Evolutionary conservation across 2,797 vertebrate species (phyloP).

Genomic region (Pelodytes ibericus): DNA sequence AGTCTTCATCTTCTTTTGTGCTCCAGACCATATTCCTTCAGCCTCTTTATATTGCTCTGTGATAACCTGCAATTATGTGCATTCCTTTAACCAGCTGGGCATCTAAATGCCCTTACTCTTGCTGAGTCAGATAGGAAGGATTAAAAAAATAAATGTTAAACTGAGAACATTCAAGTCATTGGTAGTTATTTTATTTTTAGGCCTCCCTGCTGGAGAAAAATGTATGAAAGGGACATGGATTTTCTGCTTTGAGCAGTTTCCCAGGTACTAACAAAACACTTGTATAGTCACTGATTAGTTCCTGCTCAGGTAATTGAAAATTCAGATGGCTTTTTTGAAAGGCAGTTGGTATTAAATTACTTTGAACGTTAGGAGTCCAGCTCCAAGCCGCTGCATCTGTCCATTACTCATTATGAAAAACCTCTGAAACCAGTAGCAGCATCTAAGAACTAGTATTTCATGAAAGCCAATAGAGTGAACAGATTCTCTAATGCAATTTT

Average conservation of each 20-base stretch:
- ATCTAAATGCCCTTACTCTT: slow-evolving; percentile 12
- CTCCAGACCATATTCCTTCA: slow-evolving; percentile 21
- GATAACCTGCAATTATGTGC: slow-evolving; percentile 48
- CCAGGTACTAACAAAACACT: slow-evolving; percentile 54
- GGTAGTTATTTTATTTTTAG: slow-evolving; percentile 53
- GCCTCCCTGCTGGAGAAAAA: slow-evolving; percentile 54
- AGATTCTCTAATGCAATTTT: slow-evolving; percentile 60
- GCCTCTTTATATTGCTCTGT: slow-evolving; percentile 14
- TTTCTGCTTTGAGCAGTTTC: slow-evolving; percentile 56
- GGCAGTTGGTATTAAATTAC: slow-evolving; percentile 64
- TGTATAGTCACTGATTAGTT: slow-evolving; percentile 60
- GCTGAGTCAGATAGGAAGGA: slow-evolving; percentile 45
- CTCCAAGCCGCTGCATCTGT: slow-evolving; percentile 58
- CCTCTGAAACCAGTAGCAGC: slow-evolving; percentile 36
- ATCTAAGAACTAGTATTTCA: slow-evolving; percentile 41
- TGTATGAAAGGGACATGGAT: slow-evolving; percentile 52
- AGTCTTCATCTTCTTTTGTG: slow-evolving; percentile 30
- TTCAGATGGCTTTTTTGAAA: slow-evolving; percentile 65
- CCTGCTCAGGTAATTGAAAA: slow-evolving; percentile 64
- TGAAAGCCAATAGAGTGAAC: slow-evolving; percentile 53
- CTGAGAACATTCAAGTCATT: slow-evolving; percentile 56
- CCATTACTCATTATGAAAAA: slow-evolving; percentile 58
- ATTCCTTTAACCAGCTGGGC: slow-evolving; percentile 24
- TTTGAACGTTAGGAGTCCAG: slow-evolving; percentile 62
- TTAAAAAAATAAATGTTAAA: slow-evolving; percentile 30